Conservation (phyloP, 37 sponge, comb jelly and placozoan genomes). For the Sycon ciliatum region DNA sequence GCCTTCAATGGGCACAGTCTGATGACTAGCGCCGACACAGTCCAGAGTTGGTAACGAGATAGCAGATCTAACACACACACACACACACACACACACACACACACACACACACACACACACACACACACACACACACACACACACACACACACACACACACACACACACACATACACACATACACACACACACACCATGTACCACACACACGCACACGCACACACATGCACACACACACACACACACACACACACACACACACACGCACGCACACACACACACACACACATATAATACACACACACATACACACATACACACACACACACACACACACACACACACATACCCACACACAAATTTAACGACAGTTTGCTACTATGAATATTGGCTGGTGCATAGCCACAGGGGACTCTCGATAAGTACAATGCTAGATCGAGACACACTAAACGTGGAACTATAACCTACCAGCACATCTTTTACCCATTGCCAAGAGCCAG, state of each 20-base stretch:
- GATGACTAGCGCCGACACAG: slow-evolving; percentile 46
- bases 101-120: slow-evolving; percentile 25
- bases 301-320: slow-evolving; percentile 23
- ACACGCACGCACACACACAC: slow-evolving; percentile 25
- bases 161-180: background rate
- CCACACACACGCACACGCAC: background rate
- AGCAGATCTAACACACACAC: slow-evolving; percentile 58
- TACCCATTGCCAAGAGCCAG: too few relatives aligned
- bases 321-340: slow-evolving; percentile 23
- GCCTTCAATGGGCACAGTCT: slow-evolving; percentile 41
- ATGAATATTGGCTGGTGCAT: too few relatives aligned
- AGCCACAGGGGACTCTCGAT: too few relatives aligned
- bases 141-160: slow-evolving; percentile 33
- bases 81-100: background rate
- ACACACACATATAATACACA: slow-evolving; percentile 19
- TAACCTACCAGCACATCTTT: too few relatives aligned
- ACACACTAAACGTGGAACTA: too few relatives aligned
- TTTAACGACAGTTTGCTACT: too few relatives aligned
- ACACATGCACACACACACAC: slow-evolving; percentile 17
- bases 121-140: slow-evolving; percentile 33
- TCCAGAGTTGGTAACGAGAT: slow-evolving; percentile 34
- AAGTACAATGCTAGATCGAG: too few relatives aligned
- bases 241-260: slow-evolving; percentile 26
- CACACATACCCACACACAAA: slow-evolving; percentile 20
- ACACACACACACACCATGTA: too few relatives aligned